A percentile compares a stretch with the other conserved stretches of the same genome.
These are phyloP conservation scores for Cylas formicarius DNA, from an alignment of 1,140 invertebrate species.

Conservation along the genomic window DNA sequence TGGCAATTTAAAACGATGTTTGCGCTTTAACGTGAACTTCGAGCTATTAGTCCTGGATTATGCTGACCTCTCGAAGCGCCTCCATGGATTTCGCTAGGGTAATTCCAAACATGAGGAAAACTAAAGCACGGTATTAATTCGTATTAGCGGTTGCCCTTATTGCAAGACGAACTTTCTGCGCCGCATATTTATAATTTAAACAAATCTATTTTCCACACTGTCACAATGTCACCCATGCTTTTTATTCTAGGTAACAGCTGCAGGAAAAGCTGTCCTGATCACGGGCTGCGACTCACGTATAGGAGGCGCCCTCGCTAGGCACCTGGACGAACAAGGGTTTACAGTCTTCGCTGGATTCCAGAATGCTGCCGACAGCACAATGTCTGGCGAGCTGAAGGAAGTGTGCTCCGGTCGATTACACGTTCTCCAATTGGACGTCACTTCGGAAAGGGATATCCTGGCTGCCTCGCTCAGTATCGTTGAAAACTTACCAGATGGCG, in stretches of 20 bases:
- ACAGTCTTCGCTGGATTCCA: constrained; percentile 74
- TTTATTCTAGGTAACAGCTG: constrained; percentile 57
- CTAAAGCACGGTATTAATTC: too few relatives aligned
- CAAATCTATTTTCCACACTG: too few relatives aligned
- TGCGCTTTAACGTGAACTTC: too few relatives aligned
- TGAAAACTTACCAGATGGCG: constrained; percentile 67
- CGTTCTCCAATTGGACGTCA: constrained; percentile 65
- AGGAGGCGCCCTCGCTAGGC: constrained; percentile 65
- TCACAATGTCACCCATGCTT: constrained; percentile 9
- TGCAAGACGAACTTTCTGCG: too few relatives aligned
- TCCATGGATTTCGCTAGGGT: too few relatives aligned
- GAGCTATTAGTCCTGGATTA: too few relatives aligned
- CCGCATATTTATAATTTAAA: too few relatives aligned
- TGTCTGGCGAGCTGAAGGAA: constrained; percentile 64
- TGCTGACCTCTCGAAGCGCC: too few relatives aligned
- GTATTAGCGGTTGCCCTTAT: too few relatives aligned
- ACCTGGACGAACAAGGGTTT: constrained; percentile 72
- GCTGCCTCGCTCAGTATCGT: constrained; percentile 67
- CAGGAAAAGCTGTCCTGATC: constrained; percentile 72
- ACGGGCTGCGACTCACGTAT: constrained; percentile 79
- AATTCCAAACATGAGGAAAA: too few relatives aligned
- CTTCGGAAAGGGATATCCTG: constrained; percentile 66
- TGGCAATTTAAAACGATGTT: too few relatives aligned
- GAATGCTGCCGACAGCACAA: constrained; percentile 50
- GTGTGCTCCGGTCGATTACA: constrained; percentile 67